A percentile compares a stretch with the other conserved stretches of the same genome.
Conservation (phyloP, 2,113 vertebrate species). For the Megaceryle torquata region DNA sequence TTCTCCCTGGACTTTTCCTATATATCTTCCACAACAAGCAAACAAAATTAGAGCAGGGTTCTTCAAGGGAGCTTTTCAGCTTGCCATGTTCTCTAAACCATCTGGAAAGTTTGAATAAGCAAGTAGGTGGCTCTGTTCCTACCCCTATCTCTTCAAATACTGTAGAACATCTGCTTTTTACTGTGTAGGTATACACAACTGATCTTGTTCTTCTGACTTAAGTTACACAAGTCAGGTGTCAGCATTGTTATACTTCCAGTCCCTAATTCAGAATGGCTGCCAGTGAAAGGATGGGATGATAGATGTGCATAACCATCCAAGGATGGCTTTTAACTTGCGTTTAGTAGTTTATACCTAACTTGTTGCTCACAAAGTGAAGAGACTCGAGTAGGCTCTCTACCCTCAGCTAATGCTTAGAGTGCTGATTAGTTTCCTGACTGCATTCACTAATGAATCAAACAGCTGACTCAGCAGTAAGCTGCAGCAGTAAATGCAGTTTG, state of each 20-base stretch:
- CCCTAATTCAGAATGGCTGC: background rate
- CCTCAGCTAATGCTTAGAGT: background rate
- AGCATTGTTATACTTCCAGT: background rate
- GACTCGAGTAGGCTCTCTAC: background rate
- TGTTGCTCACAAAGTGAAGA: background rate
- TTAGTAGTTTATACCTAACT: background rate
- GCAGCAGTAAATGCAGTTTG: background rate
- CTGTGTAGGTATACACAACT: background rate
- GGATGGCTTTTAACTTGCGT: background rate
- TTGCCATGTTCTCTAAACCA: background rate
- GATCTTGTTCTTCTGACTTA: background rate
- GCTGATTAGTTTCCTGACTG: background rate
- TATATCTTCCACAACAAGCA: background rate
- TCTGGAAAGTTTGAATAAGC: background rate
- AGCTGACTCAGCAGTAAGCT: background rate
- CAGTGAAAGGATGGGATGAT: background rate
- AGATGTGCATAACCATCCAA: background rate
- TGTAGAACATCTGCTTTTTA: background rate
- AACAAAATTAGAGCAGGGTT: background rate
- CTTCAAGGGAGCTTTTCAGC: background rate
- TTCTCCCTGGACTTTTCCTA: background rate
- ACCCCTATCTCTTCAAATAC: rapidly evolving
- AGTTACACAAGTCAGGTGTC: no score
- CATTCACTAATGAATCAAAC: background rate
- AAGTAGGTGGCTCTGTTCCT: background rate